phyloP scores from a whole-genome alignment of 2,888 invertebrate species.

The Lasioglossum malachurum region DNA sequence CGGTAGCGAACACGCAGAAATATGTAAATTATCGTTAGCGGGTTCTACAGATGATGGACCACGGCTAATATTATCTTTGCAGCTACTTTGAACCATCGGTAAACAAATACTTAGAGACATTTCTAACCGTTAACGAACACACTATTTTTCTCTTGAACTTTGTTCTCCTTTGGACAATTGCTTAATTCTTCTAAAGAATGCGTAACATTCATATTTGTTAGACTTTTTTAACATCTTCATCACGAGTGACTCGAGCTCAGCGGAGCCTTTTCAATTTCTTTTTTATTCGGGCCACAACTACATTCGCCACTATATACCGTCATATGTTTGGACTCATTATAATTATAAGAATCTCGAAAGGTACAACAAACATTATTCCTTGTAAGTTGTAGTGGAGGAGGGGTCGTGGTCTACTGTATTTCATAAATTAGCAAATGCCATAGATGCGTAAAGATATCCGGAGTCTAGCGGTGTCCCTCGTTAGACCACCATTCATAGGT shows the following conservation, averaged over 20 bases:
- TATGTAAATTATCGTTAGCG: neutral
- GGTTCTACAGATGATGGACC: neutral
- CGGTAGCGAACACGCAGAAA: neutral
- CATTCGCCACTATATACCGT: too few relatives aligned
- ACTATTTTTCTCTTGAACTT: neutral
- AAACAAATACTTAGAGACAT: neutral
- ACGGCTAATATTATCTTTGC: neutral
- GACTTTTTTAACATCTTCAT: too few relatives aligned
- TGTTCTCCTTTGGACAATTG: neutral
- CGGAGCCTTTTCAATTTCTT: too few relatives aligned
- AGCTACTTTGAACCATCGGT: neutral
- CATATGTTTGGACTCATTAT: too few relatives aligned
- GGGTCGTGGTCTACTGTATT: neutral
- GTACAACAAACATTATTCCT: too few relatives aligned
- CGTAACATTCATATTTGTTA: too few relatives aligned
- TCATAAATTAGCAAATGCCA: neutral
- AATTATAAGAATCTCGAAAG: too few relatives aligned
- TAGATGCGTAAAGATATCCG: neutral
- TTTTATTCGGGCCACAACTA: too few relatives aligned
- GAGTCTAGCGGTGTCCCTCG: neutral
- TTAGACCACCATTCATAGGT: constrained; percentile 40
- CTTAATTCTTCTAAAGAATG: too few relatives aligned
- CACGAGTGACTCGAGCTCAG: too few relatives aligned
- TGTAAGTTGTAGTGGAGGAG: too few relatives aligned
- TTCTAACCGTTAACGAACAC: neutral